phyloP scores from a whole-genome alignment of 53 echinoderm and acorn worm species.

The Holothuria leucospilota region DNA sequence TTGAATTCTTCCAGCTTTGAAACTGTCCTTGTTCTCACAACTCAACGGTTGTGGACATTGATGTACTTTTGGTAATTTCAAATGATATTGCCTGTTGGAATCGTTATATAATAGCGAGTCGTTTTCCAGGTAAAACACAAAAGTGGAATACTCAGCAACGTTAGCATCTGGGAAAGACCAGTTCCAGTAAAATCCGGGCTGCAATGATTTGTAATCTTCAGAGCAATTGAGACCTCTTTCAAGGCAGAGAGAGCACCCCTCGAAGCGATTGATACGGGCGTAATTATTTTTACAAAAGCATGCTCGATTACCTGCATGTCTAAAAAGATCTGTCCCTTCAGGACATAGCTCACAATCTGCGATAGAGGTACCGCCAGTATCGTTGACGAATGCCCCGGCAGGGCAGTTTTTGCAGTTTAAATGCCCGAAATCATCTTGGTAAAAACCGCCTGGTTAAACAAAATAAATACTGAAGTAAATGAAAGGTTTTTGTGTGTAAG shows the following conservation, averaged over 20 bases:
- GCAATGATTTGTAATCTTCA: not conserved
- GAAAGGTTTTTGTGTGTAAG: too few species aligned
- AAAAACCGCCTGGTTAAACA: slow-evolving; percentile 11
- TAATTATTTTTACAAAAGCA: slow-evolving; percentile 6
- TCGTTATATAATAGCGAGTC: not conserved
- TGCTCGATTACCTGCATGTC: slow-evolving; percentile 2
- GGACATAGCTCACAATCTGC: not conserved
- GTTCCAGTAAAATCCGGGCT: slow-evolving; percentile 21
- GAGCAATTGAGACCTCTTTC: not conserved
- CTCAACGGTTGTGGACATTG: not conserved
- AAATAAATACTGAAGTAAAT: not conserved
- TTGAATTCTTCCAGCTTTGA: not conserved
- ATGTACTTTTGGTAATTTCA: not conserved
- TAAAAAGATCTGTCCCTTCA: not conserved
- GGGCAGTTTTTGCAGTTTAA: not conserved
- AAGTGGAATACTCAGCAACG: not conserved
- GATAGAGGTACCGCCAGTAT: not conserved
- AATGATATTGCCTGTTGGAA: not conserved
- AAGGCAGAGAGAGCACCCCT: not conserved
- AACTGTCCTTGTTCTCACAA: slow-evolving; percentile 17
- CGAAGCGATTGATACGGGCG: slow-evolving; percentile 4
- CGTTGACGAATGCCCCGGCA: not conserved
- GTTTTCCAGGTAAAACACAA: not conserved
- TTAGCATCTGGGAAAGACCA: slow-evolving; percentile 5
- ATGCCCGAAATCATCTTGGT: slow-evolving; percentile 19